Percentiles rank a stretch among this genome's conserved stretches.
Conservation (phyloP, 2,797 vertebrate species). For the Hozukius guyotensis region DNA sequence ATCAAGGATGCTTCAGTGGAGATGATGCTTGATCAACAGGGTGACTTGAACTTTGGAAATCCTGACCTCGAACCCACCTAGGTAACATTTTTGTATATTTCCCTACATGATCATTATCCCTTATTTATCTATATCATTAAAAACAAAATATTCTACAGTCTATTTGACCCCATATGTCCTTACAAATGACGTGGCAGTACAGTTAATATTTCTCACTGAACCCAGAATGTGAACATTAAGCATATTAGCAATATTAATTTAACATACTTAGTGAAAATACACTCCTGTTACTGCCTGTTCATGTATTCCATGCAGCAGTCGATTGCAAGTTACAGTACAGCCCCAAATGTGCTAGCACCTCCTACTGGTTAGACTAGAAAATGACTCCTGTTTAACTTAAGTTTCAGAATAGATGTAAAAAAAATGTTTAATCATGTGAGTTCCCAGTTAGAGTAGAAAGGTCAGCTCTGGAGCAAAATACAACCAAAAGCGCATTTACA, state of each 20-base stretch:
- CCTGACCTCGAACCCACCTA: neutral
- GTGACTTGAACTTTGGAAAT: neutral
- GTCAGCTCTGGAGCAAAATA: neutral
- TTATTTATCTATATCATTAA: neutral
- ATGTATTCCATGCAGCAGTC: neutral
- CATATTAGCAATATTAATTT: too few species aligned
- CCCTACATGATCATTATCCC: neutral
- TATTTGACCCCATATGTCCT: too few species aligned
- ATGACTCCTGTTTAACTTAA: neutral
- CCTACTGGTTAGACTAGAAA: conserved; percentile 8
- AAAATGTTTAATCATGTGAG: neutral
- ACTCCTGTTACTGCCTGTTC: neutral
- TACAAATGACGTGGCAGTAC: accelerated
- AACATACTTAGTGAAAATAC: too few species aligned
- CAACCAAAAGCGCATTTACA: too few species aligned
- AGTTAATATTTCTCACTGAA: neutral
- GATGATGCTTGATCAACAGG: neutral
- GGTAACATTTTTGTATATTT: neutral
- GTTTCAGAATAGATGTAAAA: neutral
- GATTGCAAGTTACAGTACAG: neutral
- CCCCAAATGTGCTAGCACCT: neutral
- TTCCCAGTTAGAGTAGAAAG: neutral
- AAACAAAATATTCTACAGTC: too few species aligned
- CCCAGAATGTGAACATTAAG: neutral
- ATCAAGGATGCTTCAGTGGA: neutral